These are phyloP conservation scores for Psilopsiagon aurifrons DNA, from an alignment of 2,113 vertebrate species.

Conservation along the genomic window DNA sequence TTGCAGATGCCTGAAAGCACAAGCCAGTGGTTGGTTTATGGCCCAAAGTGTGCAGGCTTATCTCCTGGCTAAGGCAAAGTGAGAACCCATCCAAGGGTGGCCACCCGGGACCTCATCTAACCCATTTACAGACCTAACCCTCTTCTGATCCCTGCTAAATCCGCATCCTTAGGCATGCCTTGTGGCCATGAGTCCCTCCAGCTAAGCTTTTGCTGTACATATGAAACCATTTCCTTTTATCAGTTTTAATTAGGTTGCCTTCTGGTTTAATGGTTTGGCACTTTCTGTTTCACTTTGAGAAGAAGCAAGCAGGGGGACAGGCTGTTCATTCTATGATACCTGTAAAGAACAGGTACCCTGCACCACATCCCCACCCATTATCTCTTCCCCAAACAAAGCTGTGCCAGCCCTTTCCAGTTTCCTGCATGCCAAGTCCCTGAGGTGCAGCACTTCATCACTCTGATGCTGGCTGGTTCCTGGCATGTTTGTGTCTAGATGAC, in stretches of 20 bases:
- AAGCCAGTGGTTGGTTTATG: neutral
- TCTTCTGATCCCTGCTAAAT: slow-evolving; percentile 47
- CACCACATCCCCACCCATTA: neutral
- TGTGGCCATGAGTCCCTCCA: slow-evolving; percentile 9
- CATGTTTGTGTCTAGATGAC: neutral
- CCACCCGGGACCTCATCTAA: neutral
- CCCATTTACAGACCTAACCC: slow-evolving; percentile 27
- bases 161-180: slow-evolving; percentile 34
- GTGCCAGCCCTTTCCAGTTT: neutral
- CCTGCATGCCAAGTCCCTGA: neutral
- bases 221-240: slow-evolving; percentile 27
- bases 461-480: neutral
- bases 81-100: neutral
- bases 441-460: neutral
- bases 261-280: neutral
- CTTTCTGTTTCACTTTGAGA: neutral
- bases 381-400: neutral
- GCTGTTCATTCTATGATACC: neutral
- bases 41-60: neutral
- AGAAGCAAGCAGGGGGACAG: accelerated
- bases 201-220: neutral
- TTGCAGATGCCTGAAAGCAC: neutral
- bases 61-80: neutral
- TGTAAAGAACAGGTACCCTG: neutral
- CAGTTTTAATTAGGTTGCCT: slow-evolving; percentile 37